Conservation (phyloP, 2,888 invertebrate species). For the Rotaria socialis region DNA sequence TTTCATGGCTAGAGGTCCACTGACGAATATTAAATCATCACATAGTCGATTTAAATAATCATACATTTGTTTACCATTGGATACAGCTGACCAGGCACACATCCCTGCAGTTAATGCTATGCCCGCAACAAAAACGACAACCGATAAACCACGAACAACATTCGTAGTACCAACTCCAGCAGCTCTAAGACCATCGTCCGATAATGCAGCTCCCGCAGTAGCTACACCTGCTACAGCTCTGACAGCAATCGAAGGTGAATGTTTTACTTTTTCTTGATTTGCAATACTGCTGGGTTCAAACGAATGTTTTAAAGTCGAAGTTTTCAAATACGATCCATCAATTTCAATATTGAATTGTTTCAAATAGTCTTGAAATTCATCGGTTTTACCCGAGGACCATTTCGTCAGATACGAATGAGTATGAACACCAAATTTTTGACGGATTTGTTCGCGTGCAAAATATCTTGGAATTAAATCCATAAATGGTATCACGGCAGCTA, state of each 20-base stretch:
- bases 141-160: not conserved
- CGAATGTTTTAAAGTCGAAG: not conserved
- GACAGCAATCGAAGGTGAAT: not conserved
- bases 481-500: not conserved
- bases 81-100: slow-evolving; percentile 20
- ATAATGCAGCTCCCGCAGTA: not conserved
- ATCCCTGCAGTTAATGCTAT: not conserved
- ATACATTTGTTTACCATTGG: slow-evolving; percentile 9
- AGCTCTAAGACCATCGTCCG: not conserved
- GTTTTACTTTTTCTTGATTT: not conserved
- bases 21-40: not conserved
- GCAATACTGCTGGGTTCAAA: no score
- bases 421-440: not conserved
- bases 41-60: not conserved
- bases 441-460: not conserved
- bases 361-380: not conserved
- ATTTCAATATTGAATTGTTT: not conserved
- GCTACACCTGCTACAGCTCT: not conserved
- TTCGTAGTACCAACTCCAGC: not conserved
- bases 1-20: not conserved
- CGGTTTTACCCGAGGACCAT: not conserved
- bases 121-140: not conserved
- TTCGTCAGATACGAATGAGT: not conserved
- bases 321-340: not conserved
- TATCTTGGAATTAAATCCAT: not conserved